A percentile compares a stretch with the other conserved stretches of the same genome.
Conservation (phyloP, 2,797 vertebrate species). For the Hemibagrus guttatus region DNA sequence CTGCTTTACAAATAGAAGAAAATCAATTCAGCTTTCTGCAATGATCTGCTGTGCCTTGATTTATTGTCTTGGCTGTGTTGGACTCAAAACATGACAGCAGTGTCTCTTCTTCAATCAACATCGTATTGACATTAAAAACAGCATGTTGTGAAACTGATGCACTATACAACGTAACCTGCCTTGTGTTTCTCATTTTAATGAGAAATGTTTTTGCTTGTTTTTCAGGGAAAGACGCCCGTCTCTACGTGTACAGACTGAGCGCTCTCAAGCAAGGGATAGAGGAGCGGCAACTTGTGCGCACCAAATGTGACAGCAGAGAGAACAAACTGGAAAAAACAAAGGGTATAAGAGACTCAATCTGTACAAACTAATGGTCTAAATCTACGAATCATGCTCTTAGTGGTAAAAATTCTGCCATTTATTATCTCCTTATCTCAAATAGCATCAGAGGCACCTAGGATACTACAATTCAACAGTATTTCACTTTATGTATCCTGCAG, state of each 20-base stretch:
- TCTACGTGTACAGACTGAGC: constrained; percentile 91
- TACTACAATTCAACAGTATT: background rate
- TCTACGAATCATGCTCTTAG: background rate
- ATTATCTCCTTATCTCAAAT: background rate
- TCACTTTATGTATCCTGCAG: background rate
- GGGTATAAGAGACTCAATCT: constrained; percentile 70
- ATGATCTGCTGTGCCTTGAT: constrained; percentile 6
- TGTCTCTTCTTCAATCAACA: constrained; percentile 8
- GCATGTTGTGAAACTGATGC: background rate
- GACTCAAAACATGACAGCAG: constrained; percentile 3
- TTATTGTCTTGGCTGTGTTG: constrained; percentile 16
- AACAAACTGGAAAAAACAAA: constrained; percentile 98
- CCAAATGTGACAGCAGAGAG: constrained; percentile 90
- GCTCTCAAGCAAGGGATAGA: constrained; percentile 81
- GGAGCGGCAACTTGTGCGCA: constrained; percentile 78
- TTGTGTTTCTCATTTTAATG: background rate
- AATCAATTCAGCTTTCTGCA: constrained; percentile 20
- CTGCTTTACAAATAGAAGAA: background rate
- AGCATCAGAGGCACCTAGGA: background rate
- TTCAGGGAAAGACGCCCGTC: constrained; percentile 91
- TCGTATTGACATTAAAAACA: constrained; percentile 6
- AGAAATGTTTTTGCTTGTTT: constrained; percentile 7
- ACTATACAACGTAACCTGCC: background rate
- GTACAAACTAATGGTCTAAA: background rate
- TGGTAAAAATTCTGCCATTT: background rate